Evolutionary conservation across 2,888 invertebrate genomes (phyloP).

Genomic region (Serrognathus titanus): DNA sequence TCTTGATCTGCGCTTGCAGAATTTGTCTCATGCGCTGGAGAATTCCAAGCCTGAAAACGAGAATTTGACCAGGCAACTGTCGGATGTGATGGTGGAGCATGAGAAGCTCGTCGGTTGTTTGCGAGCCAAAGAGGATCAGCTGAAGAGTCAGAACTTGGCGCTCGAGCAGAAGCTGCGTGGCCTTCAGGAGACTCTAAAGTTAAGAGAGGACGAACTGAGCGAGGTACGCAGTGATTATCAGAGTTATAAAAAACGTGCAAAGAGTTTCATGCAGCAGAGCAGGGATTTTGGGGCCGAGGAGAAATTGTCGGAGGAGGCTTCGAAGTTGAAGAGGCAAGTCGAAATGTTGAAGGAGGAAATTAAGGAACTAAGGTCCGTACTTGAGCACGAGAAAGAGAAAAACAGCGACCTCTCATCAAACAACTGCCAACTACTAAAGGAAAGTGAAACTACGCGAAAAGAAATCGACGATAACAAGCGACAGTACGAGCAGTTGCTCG

Average conservation of each 20-base stretch:
- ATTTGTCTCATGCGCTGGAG: conserved; percentile 49
- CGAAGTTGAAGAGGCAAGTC: conserved; percentile 55
- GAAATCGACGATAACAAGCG: conserved; percentile 45
- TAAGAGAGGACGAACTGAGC: conserved; percentile 66
- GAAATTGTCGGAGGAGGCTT: conserved; percentile 63
- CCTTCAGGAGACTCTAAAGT: conserved; percentile 57
- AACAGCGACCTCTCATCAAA: conserved; percentile 36
- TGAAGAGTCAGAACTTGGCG: conserved; percentile 44
- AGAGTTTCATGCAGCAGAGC: conserved; percentile 75
- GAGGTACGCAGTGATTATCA: conserved; percentile 69
- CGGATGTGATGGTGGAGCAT: conserved; percentile 49
- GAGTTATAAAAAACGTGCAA: conserved; percentile 80
- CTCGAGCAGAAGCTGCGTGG: conserved; percentile 48
- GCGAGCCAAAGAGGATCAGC: conserved; percentile 47
- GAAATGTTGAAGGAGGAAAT: conserved; percentile 54
- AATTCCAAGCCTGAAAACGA: conserved; percentile 48
- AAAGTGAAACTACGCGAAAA: conserved; percentile 41
- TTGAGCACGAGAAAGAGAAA: conserved; percentile 27
- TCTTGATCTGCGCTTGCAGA: conserved; percentile 51
- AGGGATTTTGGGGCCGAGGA: conserved; percentile 67
- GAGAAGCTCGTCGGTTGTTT: conserved; percentile 42
- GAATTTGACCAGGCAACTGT: conserved; percentile 49
- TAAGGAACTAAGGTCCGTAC: conserved; percentile 47
- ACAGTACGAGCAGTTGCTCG: conserved; percentile 47
- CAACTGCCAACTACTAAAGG: conserved; percentile 36